These are phyloP conservation scores for Sturnus vulgaris DNA, from an alignment of 2,113 vertebrate species.

Conservation along the genomic window DNA sequence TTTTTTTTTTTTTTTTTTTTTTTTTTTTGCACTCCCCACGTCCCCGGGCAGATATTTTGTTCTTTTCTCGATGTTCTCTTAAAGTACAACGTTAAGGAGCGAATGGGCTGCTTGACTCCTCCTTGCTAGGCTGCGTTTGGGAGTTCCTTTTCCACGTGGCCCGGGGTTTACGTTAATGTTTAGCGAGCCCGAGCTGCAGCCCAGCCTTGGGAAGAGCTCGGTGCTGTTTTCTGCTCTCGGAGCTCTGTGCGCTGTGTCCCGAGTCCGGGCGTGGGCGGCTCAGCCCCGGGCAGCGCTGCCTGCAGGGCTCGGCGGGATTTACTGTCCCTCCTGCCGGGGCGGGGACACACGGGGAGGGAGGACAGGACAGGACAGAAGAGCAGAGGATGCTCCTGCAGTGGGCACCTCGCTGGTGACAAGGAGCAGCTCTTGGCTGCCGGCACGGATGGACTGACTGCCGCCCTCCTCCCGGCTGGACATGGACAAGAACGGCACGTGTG, in stretches of 20 bases:
- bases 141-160: neutral
- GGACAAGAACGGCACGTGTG: neutral
- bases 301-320: neutral
- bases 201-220: neutral
- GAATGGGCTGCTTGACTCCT: neutral
- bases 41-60: neutral
- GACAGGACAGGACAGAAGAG: neutral
- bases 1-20: too few relatives aligned
- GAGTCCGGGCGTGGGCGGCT: neutral
- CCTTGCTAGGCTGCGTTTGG: neutral
- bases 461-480: neutral
- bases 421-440: accelerated
- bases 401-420: neutral
- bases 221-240: accelerated
- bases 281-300: neutral
- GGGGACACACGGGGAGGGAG: neutral
- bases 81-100: accelerated
- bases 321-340: accelerated
- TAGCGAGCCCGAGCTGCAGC: neutral
- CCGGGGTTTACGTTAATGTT: neutral
- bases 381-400: neutral
- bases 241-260: neutral
- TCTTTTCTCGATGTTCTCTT: neutral
- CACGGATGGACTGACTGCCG: neutral
- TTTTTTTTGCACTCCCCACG: neutral